A percentile compares a stretch with the other conserved stretches of the same genome.
Conservation (phyloP, 2,797 vertebrate species). For the Hirundo rustica region DNA sequence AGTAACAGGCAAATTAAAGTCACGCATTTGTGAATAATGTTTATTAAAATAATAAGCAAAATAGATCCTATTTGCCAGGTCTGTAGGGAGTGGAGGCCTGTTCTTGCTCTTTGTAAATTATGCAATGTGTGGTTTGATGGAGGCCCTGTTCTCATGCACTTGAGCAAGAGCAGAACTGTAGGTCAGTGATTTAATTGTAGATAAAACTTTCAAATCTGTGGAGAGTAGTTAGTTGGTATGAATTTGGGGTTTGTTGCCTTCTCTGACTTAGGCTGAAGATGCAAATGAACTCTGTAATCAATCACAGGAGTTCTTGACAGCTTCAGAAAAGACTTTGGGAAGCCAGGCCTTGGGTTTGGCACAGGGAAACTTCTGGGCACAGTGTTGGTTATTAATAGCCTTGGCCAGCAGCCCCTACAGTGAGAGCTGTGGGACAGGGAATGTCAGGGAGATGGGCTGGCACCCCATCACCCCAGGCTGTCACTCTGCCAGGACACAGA, state of each 20-base stretch:
- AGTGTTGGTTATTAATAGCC: constrained; percentile 1
- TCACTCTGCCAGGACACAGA: background rate
- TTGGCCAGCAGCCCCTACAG: background rate
- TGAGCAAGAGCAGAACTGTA: background rate
- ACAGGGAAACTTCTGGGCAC: background rate
- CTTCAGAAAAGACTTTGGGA: background rate
- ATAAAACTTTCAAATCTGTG: background rate
- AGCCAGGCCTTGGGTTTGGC: background rate
- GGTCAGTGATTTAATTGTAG: background rate
- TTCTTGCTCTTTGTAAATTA: background rate
- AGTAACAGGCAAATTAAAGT: background rate
- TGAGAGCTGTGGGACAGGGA: background rate
- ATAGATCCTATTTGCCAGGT: background rate
- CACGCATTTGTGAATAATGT: background rate
- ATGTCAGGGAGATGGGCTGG: background rate
- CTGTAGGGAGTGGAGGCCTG: background rate
- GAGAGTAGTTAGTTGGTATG: background rate
- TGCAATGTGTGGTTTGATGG: background rate
- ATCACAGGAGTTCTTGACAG: background rate
- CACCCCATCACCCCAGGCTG: background rate
- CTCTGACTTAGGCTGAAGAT: background rate
- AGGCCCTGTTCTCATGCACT: background rate
- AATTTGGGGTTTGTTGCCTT: background rate
- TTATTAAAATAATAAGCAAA: background rate
- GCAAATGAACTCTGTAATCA: background rate